phyloP scores from a whole-genome alignment of 2,797 vertebrate genomes.

The Karalla daura region DNA sequence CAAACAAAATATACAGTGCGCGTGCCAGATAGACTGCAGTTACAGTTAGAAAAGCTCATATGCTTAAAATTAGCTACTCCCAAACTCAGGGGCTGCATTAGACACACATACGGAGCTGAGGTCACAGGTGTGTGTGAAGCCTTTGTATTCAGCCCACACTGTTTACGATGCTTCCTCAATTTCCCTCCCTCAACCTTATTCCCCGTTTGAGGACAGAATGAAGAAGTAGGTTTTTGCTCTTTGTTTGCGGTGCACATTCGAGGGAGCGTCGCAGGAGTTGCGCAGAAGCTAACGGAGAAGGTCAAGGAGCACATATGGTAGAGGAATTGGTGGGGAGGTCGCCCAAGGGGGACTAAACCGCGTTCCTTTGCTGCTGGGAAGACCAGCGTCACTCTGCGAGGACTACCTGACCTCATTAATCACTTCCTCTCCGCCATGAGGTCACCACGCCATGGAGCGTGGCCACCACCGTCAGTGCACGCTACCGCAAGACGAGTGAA shows the following conservation, averaged over 20 bases:
- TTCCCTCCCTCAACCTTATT: conserved; percentile 6
- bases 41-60: conserved; percentile 64
- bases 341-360: conserved; percentile 59
- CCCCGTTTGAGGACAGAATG: conserved; percentile 50
- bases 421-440: conserved; percentile 81
- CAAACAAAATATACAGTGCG: conserved; percentile 64
- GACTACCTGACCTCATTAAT: conserved; percentile 84
- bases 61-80: conserved; percentile 67
- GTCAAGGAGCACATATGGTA: conserved; percentile 84
- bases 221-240: conserved; percentile 50
- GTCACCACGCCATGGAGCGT: conserved; percentile 67
- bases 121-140: conserved; percentile 66
- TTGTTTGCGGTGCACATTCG: conserved; percentile 41
- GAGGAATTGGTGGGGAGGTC: conserved; percentile 73
- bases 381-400: conserved; percentile 71
- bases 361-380: conserved; percentile 73
- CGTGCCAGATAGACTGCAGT: conserved; percentile 55
- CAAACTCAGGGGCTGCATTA: conserved; percentile 29
- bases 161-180: conserved; percentile 41
- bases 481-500: conserved; percentile 63
- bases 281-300: conserved; percentile 54
- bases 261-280: conserved; percentile 56
- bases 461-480: conserved; percentile 46
- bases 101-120: conserved; percentile 54
- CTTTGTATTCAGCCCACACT: conserved; percentile 32